phyloP scores from a whole-genome alignment of 2,113 vertebrate species.

The Globicephala melas region DNA sequence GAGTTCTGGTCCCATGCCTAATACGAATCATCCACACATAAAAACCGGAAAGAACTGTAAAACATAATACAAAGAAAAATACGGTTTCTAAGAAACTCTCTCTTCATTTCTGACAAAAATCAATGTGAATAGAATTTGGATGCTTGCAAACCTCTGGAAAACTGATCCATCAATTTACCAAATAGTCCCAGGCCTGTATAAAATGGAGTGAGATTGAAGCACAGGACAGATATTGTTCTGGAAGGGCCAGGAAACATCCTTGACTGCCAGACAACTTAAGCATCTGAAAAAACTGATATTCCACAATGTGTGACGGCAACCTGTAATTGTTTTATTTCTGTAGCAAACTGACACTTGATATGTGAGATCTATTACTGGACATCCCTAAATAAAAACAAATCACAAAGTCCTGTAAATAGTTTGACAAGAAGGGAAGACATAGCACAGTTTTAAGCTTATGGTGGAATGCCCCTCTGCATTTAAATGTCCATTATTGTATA shows the following conservation, averaged over 20 bases:
- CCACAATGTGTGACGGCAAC: not conserved
- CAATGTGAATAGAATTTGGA: not conserved
- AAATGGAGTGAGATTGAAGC: not conserved
- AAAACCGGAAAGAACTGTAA: not conserved
- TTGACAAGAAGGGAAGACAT: not conserved
- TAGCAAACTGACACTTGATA: not conserved
- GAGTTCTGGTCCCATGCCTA: not conserved
- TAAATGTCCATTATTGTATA: not conserved
- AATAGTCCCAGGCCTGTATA: not conserved
- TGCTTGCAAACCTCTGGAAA: not conserved
- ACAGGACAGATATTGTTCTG: not conserved
- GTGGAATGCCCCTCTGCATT: not conserved
- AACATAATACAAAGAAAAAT: not conserved
- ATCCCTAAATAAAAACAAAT: slow-evolving; percentile 12
- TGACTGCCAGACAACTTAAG: not conserved
- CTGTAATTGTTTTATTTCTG: not conserved
- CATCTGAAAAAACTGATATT: not conserved
- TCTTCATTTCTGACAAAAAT: not conserved
- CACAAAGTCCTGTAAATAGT: not conserved
- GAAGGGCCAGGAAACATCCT: not conserved
- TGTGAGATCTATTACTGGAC: not conserved
- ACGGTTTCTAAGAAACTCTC: not conserved
- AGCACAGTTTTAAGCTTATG: not conserved
- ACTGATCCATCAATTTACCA: not conserved
- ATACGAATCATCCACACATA: not conserved